A percentile compares a stretch with the other conserved stretches of the same genome.
phyloP scores from a whole-genome alignment of 2,113 vertebrate genomes.

The Isichthys henryi region DNA sequence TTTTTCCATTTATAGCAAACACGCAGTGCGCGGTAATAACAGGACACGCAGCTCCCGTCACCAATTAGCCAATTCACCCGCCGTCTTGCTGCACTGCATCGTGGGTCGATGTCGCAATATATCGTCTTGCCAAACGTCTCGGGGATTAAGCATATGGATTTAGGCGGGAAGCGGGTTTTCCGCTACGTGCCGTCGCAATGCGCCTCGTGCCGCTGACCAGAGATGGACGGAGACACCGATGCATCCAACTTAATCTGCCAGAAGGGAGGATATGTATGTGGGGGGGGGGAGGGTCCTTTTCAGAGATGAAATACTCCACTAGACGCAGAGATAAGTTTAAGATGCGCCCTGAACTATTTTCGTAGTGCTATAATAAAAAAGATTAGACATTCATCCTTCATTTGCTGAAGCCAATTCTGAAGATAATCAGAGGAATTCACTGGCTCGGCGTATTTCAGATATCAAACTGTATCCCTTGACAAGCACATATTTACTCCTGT shows the following conservation, averaged over 20 bases:
- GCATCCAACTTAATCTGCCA: slow-evolving; percentile 53
- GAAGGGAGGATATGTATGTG: not conserved
- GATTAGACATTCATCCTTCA: slow-evolving; percentile 19
- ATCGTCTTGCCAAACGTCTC: slow-evolving; percentile 57
- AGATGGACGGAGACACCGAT: slow-evolving; percentile 39
- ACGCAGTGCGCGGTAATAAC: slow-evolving; percentile 28
- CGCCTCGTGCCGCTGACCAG: slow-evolving; percentile 52
- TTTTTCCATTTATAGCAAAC: slow-evolving; percentile 43
- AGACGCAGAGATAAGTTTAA: not conserved
- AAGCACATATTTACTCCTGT: not conserved
- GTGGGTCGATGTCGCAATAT: slow-evolving; percentile 65
- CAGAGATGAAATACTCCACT: not conserved
- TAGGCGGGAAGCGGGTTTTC: slow-evolving; percentile 70
- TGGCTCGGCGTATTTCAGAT: not conserved
- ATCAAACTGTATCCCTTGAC: slow-evolving; percentile 12
- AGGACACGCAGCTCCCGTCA: slow-evolving; percentile 14
- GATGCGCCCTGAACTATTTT: not conserved
- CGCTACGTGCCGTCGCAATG: slow-evolving; percentile 65
- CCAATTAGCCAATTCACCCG: not conserved
- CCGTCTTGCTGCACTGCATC: slow-evolving; percentile 18
- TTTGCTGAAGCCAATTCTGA: slow-evolving; percentile 3
- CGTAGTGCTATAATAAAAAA: slow-evolving; percentile 2
- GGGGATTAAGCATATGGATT: slow-evolving; percentile 68
- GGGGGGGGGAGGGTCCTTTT: not conserved
- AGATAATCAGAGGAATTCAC: slow-evolving; percentile 6